Evolutionary conservation across 2,797 vertebrate species (phyloP).

Genomic region (Coluber constrictor): DNA sequence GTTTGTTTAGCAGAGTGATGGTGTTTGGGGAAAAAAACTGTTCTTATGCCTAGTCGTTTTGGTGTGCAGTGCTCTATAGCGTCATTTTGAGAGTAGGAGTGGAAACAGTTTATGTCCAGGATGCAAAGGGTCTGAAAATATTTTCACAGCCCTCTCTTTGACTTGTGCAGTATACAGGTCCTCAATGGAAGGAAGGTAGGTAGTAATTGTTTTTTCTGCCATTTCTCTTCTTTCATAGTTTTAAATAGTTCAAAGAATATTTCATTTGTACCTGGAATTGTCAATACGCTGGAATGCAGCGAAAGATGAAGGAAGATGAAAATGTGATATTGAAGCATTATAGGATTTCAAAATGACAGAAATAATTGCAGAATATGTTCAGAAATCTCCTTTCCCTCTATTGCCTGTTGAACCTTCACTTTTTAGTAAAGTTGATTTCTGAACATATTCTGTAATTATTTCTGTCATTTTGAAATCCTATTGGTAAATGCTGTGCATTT

Average conservation of each 20-base stretch:
- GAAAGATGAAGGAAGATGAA: background rate
- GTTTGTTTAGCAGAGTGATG: no score
- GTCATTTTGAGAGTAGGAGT: no score
- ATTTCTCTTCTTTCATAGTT: background rate
- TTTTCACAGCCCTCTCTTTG: no score
- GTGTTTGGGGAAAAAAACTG: no score
- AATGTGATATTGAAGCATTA: background rate
- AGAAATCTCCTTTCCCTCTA: background rate
- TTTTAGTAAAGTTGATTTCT: background rate
- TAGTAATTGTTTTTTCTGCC: no score
- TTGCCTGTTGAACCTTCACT: background rate
- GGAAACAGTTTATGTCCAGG: no score
- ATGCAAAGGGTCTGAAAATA: no score
- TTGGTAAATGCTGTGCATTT: background rate
- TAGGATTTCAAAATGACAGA: background rate
- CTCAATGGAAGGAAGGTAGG: no score
- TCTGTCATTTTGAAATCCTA: background rate
- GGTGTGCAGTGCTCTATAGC: no score
- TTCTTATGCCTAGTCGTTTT: no score
- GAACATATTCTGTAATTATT: background rate
- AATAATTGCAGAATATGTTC: background rate
- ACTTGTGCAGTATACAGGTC: no score
- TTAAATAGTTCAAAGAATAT: background rate
- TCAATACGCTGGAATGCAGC: background rate
- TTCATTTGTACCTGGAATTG: background rate